Conservation (phyloP, 2,797 vertebrate genomes). For the Lepus townsendii region DNA sequence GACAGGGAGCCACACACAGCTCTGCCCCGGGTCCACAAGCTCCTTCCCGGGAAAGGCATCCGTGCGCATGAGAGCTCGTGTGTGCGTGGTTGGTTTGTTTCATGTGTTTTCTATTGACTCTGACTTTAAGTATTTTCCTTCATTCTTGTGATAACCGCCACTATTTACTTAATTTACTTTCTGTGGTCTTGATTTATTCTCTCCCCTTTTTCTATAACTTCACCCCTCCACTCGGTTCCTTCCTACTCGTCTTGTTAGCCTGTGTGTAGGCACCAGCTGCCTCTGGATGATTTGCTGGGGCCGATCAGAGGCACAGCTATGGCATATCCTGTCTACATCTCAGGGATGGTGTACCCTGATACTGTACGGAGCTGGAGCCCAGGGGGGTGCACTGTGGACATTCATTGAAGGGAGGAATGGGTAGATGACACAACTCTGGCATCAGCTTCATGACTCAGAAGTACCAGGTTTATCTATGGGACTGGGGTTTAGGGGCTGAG, state of each 20-base stretch:
- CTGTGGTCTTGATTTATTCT: not conserved
- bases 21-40: not conserved
- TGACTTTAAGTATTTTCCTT: not conserved
- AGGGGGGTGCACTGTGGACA: accelerated
- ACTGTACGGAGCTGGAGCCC: accelerated
- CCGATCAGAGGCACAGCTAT: accelerated
- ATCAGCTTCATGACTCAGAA: not conserved
- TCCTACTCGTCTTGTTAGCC: not conserved
- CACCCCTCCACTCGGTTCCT: too few relatives aligned
- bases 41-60: too few relatives aligned
- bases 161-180: not conserved
- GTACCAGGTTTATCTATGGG: not conserved
- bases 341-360: accelerated
- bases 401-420: too few relatives aligned
- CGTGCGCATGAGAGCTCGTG: not conserved
- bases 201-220: not conserved
- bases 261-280: not conserved
- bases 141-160: too few relatives aligned
- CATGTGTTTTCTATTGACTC: not conserved
- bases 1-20: not conserved
- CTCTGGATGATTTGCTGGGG: not conserved
- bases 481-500: not conserved
- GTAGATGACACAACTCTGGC: accelerated
- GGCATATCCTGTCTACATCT: accelerated
- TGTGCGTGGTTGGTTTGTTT: not conserved